Base-by-base conservation (phyloP, 2,113 vertebrate species). In the Apeltes quadracus region DNA sequence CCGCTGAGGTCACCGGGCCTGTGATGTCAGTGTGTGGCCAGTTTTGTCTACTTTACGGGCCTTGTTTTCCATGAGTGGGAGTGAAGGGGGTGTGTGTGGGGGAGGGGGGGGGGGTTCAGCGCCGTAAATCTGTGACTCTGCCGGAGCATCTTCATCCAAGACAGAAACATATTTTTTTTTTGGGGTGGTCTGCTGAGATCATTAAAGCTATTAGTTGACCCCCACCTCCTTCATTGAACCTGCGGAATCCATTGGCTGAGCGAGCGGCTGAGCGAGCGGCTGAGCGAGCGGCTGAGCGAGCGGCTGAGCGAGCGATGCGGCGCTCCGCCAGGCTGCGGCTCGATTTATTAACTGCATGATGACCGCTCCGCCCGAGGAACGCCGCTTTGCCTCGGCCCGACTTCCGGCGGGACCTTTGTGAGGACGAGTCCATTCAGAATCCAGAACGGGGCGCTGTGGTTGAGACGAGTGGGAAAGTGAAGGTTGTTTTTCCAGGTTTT, bases 211-310 rank as follows among this genome's bases (percentile, higher is more conserved):
- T 90, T 79, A 83, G 64, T 87, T 87, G 73, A 79, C 74, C 39
- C 76, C 63, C 58, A 84, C 80, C 70, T 25, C 62, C 65, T 86
- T 89, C 88, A 91, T 91, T 90, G 90, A 88, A 82, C 83, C 88
- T 89, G 84, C 79, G 82, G 88, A 90, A 88, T 90, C 89, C 88
- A 90, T 91, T 92, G 90, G 89, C 90, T 88, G 89, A 82, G 80
- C 75, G 71, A 81, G 79, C 82, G 85, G 89, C 85, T 50, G 63
- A 75, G 88, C 82, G 87, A 90, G 79, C 82, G 85, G 89, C 85
- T 50, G 63, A 75, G 88, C 82, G 87, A 90, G 79, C n/a, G n/a
- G n/a, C n/a, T n/a, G n/a, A n/a, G n/a, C n/a, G n/a, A n/a, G n/a
- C n/a, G n/a, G 89, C 84, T 50, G 62, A 75, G 88, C 82, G 87